Percentiles rank a stretch among this genome's conserved stretches.
phyloP scores from a whole-genome alignment of 2,113 vertebrate genomes.

The Anas platyrhynchos region DNA sequence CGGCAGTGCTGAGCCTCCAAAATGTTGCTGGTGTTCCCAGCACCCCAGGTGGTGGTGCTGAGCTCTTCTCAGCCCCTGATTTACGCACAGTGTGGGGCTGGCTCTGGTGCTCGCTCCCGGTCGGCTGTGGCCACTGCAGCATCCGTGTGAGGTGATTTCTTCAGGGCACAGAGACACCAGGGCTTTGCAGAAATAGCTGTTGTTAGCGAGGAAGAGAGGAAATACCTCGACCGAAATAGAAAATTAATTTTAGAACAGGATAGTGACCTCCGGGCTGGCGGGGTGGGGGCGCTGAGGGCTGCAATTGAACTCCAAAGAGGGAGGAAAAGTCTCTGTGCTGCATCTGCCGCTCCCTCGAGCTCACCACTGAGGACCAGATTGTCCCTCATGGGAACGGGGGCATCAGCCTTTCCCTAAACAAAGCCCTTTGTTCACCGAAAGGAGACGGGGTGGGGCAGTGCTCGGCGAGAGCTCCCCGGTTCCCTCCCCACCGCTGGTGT shows the following conservation, averaged over 20 bases:
- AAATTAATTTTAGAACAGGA: background rate
- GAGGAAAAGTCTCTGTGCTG: background rate
- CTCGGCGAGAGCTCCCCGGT: background rate
- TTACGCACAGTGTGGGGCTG: accelerated
- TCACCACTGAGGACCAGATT: accelerated
- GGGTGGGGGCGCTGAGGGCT: background rate
- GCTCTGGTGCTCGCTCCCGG: accelerated
- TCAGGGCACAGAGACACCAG: background rate
- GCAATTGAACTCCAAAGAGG: background rate
- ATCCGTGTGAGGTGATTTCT: background rate
- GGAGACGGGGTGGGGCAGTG: accelerated
- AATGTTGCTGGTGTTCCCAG: accelerated
- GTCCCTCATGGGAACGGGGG: background rate
- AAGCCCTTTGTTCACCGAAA: background rate
- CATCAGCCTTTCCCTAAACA: background rate
- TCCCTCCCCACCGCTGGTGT: accelerated
- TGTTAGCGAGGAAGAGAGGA: background rate
- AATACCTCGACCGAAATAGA: constrained; percentile 5
- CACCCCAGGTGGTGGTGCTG: accelerated
- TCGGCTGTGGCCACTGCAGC: background rate
- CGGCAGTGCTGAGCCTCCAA: accelerated
- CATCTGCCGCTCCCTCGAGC: background rate
- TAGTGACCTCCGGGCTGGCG: background rate
- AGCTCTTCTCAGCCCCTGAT: accelerated
- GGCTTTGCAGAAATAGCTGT: background rate